Base-by-base conservation (phyloP, 2,113 vertebrate species). In the Oncorhynchus nerka region DNA sequence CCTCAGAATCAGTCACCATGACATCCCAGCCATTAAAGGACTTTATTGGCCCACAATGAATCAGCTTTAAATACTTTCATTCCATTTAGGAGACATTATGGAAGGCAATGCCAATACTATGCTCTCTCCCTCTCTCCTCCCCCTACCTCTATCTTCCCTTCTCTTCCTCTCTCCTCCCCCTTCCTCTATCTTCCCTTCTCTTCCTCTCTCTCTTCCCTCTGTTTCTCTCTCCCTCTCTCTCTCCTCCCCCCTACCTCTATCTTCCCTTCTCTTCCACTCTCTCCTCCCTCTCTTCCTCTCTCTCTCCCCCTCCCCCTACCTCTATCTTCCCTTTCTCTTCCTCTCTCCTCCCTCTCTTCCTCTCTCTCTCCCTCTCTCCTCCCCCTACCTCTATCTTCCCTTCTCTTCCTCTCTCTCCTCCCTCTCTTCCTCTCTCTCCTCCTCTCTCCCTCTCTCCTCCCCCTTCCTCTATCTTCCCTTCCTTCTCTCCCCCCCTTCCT, bases 191-290 rank as follows among this genome's bases (percentile, higher is more conserved):
- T 24, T 24, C 26, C 5, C 2, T 13, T 24, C 24, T 24, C 24
- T 24, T 24, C 24, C 24, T 24, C 24, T 1, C 24, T 24, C n/a
- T n/a, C n/a, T n/a, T n/a, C n/a, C n/a, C n/a, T n/a, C n/a, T n/a
- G n/a, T n/a, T n/a, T n/a, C n/a, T n/a, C n/a, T n/a, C 62, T 76
- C 77, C 75, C 57, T 32, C 16, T 51, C 78, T 32, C 83, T 86
- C 57, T 82, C 64, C 32, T 9, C 68, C 13, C 15, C 70, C 59
- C 32, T 7, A n/a, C 32, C 19, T 20, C 59, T 28, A 26, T 39
- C 13, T 26, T 24, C 26, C 5, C 2, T 15, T 9, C 62, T 83
- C 1, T 57, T n/a, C 15, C 62, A 30, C 24, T 19, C 22, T 71
- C 13, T 76, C 4, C 24, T 24, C 1, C 24, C 24, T 24, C 24